Conservation (phyloP, 2,888 invertebrate genomes). For the Spilosoma lubricipeda region DNA sequence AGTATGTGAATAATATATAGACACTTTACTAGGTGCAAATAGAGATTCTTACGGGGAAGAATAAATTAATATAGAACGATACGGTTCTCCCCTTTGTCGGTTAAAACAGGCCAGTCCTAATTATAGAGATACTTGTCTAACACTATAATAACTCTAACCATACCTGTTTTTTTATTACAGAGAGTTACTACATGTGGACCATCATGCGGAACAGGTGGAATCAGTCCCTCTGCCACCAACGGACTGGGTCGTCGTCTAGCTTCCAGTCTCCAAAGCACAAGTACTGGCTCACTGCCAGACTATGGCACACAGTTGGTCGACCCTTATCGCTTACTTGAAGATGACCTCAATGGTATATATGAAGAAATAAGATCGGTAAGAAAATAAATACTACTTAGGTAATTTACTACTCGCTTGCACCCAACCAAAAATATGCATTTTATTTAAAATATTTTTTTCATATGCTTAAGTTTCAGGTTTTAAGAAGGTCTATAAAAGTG, state of each 20-base stretch:
- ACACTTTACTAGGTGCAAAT: not conserved
- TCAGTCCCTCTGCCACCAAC: constrained; percentile 64
- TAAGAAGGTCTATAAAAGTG: constrained; percentile 37
- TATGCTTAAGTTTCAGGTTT: constrained; percentile 8
- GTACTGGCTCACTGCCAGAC: constrained; percentile 93
- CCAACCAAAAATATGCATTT: not conserved
- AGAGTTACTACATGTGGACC: constrained; percentile 81
- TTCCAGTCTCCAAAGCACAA: constrained; percentile 91
- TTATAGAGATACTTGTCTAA: not conserved
- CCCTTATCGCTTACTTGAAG: constrained; percentile 94
- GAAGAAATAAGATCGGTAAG: constrained; percentile 94
- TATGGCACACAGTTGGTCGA: constrained; percentile 90
- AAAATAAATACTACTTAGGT: not conserved
- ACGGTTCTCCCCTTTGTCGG: not conserved
- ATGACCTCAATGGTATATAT: constrained; percentile 95
- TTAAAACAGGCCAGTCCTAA: not conserved
- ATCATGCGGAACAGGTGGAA: constrained; percentile 69
- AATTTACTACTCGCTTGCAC: not conserved
- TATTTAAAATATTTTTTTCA: not conserved
- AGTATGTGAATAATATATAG: no score
- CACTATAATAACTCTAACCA: constrained; percentile 1
- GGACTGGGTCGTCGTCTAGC: constrained; percentile 79
- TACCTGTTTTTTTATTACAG: constrained; percentile 59
- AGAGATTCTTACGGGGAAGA: not conserved
- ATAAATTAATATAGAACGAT: not conserved